phyloP scores from a whole-genome alignment of 1,140 invertebrate species.

The Pantala flavescens region DNA sequence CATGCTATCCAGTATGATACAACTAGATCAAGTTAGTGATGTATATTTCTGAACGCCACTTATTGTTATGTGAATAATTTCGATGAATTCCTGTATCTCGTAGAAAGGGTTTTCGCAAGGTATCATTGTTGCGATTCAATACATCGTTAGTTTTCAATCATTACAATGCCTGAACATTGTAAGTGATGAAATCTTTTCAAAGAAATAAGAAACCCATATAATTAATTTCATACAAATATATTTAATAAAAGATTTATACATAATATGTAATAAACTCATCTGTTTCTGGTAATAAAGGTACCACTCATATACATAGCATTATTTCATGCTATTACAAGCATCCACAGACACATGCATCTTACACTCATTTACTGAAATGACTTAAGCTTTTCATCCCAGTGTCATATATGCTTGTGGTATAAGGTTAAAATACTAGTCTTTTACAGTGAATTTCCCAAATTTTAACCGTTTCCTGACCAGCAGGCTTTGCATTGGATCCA shows the following conservation, averaged over 20 bases:
- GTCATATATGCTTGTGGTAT: not conserved
- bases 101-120: no score
- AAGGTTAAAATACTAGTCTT: not conserved
- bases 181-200: no score
- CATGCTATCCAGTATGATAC: no score
- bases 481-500: not conserved
- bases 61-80: no score
- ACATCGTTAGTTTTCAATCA: no score
- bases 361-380: not conserved
- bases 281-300: not conserved
- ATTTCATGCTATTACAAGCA: not conserved
- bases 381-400: not conserved
- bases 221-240: constrained; percentile 2
- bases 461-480: not conserved
- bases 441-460: not conserved
- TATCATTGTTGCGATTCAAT: no score
- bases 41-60: no score
- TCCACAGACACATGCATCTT: not conserved
- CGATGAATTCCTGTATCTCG: no score
- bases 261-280: constrained; percentile 8
- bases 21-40: no score
- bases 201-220: not conserved
- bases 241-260: constrained; percentile 5
- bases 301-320: not conserved
- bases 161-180: no score